phyloP scores from a whole-genome alignment of 1,140 invertebrate genomes.

The Palaemon carinicauda region DNA sequence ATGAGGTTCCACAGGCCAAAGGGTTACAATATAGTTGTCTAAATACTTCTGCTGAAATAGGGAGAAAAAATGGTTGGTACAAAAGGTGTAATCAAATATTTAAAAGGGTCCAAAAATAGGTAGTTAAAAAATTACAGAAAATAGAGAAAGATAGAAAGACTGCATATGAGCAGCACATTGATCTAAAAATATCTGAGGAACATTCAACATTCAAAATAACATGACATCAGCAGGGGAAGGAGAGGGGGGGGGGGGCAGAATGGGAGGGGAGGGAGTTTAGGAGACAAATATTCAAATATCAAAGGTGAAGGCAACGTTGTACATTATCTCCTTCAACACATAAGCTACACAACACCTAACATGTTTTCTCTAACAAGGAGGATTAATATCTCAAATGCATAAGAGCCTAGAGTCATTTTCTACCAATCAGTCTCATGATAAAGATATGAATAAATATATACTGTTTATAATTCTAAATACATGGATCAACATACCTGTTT shows the following conservation, averaged over 20 bases:
- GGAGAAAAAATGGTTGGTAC: neutral
- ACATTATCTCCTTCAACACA: too few species aligned
- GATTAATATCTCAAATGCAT: too few species aligned
- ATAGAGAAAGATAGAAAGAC: conserved; percentile 30
- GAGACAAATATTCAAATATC: neutral
- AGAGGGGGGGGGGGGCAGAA: conserved; percentile 6
- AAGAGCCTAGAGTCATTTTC: too few species aligned
- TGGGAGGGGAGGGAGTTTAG: neutral
- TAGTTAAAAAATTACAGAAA: neutral
- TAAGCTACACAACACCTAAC: too few species aligned
- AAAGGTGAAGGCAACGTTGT: neutral
- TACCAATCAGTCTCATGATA: too few species aligned
- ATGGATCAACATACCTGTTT: too few species aligned
- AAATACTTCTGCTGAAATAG: neutral
- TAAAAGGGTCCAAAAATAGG: neutral
- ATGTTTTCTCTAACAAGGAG: too few species aligned
- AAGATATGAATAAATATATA: too few species aligned
- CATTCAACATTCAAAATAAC: too few species aligned
- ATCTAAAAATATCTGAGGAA: conserved; percentile 13
- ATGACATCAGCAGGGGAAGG: neutral
- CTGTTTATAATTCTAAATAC: too few species aligned
- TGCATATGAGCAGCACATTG: conserved; percentile 18
- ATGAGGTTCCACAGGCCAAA: too few species aligned
- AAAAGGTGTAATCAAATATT: neutral
- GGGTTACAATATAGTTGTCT: neutral